phyloP scores from a whole-genome alignment of 2,113 vertebrate species.

The Lathamus discolor region DNA sequence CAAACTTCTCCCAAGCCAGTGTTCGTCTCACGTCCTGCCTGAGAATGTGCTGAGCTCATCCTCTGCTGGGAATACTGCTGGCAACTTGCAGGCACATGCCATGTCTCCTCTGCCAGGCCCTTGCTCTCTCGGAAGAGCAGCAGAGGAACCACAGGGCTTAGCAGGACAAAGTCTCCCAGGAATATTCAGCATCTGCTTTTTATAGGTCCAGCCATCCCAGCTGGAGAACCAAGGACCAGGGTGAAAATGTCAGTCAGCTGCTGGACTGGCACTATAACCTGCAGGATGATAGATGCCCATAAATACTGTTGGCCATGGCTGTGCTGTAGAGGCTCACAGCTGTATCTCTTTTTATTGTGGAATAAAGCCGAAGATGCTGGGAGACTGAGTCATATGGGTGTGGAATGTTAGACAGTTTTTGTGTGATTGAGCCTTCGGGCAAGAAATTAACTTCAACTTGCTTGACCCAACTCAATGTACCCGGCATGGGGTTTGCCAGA shows the following conservation, averaged over 20 bases:
- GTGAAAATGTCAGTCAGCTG: neutral
- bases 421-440: neutral
- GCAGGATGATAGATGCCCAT: neutral
- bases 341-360: neutral
- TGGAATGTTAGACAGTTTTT: neutral
- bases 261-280: neutral
- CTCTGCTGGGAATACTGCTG: slow-evolving; percentile 4
- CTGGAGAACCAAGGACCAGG: neutral
- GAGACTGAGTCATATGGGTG: slow-evolving; percentile 37
- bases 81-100: neutral
- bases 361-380: slow-evolving; percentile 17
- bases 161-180: neutral
- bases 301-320: neutral
- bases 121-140: neutral
- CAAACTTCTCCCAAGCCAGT: neutral
- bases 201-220: neutral
- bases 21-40: neutral
- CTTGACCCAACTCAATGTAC: neutral
- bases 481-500: neutral
- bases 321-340: neutral
- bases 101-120: neutral
- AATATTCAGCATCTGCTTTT: neutral
- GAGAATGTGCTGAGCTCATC: neutral
- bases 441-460: neutral
- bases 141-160: neutral